phyloP scores from a whole-genome alignment of 2,797 vertebrate species.

The Staurois parvus region DNA sequence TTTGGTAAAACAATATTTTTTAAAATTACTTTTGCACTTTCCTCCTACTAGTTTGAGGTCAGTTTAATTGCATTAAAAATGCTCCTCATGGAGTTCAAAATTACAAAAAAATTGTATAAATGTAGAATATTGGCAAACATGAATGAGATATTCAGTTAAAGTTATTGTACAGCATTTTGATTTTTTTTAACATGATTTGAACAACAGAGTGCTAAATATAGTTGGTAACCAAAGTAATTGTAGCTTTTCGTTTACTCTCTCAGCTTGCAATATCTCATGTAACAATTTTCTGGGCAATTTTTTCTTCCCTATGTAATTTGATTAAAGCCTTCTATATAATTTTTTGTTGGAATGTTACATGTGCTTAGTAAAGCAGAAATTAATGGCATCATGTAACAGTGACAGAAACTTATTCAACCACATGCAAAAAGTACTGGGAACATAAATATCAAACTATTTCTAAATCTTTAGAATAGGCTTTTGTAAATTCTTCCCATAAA shows the following conservation, averaged over 20 bases:
- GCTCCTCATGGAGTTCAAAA: too few relatives aligned
- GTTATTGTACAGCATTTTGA: too few relatives aligned
- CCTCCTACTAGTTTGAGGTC: too few relatives aligned
- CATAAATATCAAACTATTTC: not conserved
- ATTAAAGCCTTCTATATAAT: slow-evolving; percentile 35
- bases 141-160: too few relatives aligned
- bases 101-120: too few relatives aligned
- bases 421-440: not conserved
- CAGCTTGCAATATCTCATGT: slow-evolving; percentile 10
- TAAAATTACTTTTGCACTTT: too few relatives aligned
- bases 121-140: too few relatives aligned
- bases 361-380: slow-evolving; percentile 30
- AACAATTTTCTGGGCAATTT: slow-evolving; percentile 18
- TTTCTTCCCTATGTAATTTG: slow-evolving; percentile 42
- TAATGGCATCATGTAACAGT: not conserved
- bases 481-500: too few relatives aligned
- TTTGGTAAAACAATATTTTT: too few relatives aligned
- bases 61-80: too few relatives aligned
- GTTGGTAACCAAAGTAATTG: slow-evolving; percentile 25
- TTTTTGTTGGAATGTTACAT: slow-evolving; percentile 17
- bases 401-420: not conserved
- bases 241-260: slow-evolving; percentile 5
- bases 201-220: slow-evolving; percentile 10
- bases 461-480: not conserved
- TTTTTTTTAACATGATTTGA: not conserved